Evolutionary conservation across 2,797 vertebrate genomes (phyloP).

Genomic region (Iguana delicatissima): DNA sequence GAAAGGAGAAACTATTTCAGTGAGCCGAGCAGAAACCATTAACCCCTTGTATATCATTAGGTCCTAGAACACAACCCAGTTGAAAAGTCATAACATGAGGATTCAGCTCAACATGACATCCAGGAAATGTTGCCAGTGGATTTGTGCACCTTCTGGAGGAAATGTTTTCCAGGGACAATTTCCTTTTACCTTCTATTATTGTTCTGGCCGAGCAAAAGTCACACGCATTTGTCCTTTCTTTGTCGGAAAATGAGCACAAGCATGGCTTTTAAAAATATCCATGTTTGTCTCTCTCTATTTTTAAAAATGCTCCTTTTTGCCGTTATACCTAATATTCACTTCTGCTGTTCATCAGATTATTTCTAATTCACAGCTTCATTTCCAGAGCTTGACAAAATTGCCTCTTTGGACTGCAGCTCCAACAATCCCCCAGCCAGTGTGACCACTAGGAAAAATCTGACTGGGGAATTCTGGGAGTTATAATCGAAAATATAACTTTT

Average conservation of each 20-base stretch:
- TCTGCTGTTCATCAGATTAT: neutral
- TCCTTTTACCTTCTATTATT: neutral
- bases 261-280: neutral
- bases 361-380: neutral
- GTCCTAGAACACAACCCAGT: conserved; percentile 6
- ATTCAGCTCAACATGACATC: neutral
- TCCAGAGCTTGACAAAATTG: neutral
- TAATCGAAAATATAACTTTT: no score
- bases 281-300: neutral
- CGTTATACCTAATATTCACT: neutral
- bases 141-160: neutral
- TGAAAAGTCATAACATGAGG: neutral
- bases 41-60: conserved; percentile 45
- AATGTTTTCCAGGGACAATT: neutral
- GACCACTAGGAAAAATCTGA: no score
- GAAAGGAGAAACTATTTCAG: conserved; percentile 56
- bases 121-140: neutral
- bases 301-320: neutral
- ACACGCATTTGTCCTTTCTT: neutral
- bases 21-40: conserved; percentile 55
- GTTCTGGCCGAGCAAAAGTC: neutral
- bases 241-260: neutral
- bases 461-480: no score
- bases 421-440: no score
- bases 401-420: no score